Percentiles rank a stretch among this genome's conserved stretches.
These are phyloP conservation scores for Globicephala melas DNA, from an alignment of 2,113 vertebrate genomes.

Conservation along the genomic window DNA sequence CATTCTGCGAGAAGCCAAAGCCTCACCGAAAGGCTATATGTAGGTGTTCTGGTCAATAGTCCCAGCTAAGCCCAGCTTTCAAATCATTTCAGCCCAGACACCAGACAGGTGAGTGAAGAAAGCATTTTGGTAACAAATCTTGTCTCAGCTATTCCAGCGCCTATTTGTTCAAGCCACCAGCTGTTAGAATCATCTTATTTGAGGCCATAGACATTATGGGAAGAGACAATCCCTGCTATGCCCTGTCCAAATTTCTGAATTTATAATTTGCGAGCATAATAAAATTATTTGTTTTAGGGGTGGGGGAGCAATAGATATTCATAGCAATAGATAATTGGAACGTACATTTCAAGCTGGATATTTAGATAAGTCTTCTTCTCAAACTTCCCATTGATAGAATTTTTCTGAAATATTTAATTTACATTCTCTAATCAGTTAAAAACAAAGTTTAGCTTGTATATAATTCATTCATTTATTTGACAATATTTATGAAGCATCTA, in stretches of 20 bases:
- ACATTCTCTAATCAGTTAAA: background rate
- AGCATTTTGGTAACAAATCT: background rate
- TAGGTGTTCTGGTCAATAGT: background rate
- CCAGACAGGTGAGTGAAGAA: background rate
- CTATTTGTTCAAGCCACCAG: background rate
- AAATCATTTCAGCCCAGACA: background rate
- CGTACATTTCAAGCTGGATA: background rate
- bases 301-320: background rate
- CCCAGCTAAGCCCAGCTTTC: background rate
- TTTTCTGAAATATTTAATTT: slow-evolving; percentile 50
- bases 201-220: background rate
- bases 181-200: background rate
- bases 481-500: background rate
- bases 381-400: background rate
- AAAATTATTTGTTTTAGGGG: background rate
- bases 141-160: background rate
- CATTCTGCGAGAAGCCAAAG: background rate
- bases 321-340: background rate
- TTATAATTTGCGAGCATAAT: background rate
- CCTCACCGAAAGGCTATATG: background rate
- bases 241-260: background rate
- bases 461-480: background rate
- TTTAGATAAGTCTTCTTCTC: background rate
- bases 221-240: background rate
- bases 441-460: slow-evolving; percentile 26